Percentiles rank a stretch among this genome's conserved stretches.
These are phyloP conservation scores for Halictus quadricinctus DNA, from an alignment of 2,888 invertebrate species.

Conservation along the genomic window DNA sequence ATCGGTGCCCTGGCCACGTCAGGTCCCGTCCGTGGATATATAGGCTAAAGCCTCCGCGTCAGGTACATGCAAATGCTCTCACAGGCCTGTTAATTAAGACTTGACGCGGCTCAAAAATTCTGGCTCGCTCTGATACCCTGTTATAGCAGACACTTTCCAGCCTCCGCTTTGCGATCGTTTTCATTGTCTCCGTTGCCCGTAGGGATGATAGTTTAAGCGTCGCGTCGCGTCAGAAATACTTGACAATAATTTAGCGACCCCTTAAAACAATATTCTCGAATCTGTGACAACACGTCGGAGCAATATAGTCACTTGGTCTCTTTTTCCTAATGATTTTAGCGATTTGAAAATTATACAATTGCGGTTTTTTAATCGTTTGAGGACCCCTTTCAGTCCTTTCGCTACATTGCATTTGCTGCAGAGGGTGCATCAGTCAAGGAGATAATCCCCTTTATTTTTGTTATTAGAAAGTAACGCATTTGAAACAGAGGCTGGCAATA, in stretches of 20 bases:
- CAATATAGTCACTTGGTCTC: no score
- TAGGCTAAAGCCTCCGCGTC: conserved; percentile 45
- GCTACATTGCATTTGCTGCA: no score
- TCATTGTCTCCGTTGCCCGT: not conserved
- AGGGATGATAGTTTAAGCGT: not conserved
- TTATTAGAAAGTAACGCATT: no score
- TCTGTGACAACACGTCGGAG: no score
- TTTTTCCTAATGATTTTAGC: no score
- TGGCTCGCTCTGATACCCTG: conserved; percentile 1
- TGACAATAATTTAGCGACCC: not conserved
- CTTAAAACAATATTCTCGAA: no score
- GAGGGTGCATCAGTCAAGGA: no score
- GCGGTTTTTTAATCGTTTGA: no score
- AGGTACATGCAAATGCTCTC: conserved; percentile 58
- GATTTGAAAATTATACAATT: no score
- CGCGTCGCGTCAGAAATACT: not conserved
- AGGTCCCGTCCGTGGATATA: conserved; percentile 38
- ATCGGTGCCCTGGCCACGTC: conserved; percentile 32
- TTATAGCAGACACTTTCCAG: conserved; percentile 3
- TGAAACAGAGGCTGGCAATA: no score
- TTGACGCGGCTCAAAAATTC: conserved; percentile 42
- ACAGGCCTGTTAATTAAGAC: conserved; percentile 42
- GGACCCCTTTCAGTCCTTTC: no score
- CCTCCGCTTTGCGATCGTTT: conserved; percentile 5
- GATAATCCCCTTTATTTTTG: no score